A percentile compares a stretch with the other conserved stretches of the same genome.
These are phyloP conservation scores for Limosa lapponica DNA, from an alignment of 2,797 vertebrate species.

Conservation along the genomic window DNA sequence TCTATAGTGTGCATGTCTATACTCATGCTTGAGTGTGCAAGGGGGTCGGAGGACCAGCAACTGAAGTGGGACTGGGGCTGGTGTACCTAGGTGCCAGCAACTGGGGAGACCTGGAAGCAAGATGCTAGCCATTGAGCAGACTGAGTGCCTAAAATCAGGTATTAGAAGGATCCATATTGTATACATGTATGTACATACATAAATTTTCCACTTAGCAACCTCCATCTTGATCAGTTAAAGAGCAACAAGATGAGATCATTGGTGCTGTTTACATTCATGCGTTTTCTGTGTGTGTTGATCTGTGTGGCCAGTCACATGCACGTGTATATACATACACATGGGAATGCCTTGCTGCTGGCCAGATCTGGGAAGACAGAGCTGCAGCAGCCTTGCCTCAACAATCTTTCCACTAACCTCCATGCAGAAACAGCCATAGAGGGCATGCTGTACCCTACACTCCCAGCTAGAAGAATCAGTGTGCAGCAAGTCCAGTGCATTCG, in stretches of 20 bases:
- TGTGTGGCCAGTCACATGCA: neutral
- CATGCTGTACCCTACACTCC: neutral
- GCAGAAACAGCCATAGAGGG: neutral
- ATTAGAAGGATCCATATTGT: neutral
- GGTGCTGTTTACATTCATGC: neutral
- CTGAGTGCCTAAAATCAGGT: neutral
- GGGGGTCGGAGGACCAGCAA: neutral
- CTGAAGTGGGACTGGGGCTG: neutral
- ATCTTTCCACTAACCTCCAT: neutral
- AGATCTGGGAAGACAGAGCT: neutral
- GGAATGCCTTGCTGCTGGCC: neutral
- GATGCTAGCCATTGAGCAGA: neutral
- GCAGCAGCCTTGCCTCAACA: neutral
- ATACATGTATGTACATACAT: neutral
- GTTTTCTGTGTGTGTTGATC: neutral
- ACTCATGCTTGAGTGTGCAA: neutral
- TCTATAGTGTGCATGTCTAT: neutral
- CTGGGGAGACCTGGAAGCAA: neutral
- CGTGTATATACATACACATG: fast-evolving
- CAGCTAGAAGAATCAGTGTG: neutral
- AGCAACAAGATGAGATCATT: neutral
- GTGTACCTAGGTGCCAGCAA: neutral
- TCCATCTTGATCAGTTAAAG: neutral
- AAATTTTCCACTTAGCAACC: neutral
- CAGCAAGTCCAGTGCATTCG: neutral